Conservation (phyloP, 1,140 invertebrate genomes). For the Phortica variegata region DNA sequence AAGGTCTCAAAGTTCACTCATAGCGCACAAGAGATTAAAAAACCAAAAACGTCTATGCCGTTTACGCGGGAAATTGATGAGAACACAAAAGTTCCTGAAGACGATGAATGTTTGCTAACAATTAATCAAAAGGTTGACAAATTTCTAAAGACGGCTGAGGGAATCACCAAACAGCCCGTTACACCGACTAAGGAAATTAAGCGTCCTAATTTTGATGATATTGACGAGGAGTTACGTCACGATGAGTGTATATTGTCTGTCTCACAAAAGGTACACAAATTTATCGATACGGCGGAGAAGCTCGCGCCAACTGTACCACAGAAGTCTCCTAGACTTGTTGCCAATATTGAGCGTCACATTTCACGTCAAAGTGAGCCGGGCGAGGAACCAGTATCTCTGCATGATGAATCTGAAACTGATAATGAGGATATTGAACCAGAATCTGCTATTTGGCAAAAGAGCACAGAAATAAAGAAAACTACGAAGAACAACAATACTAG, state of each 20-base stretch:
- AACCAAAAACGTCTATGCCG: constrained; percentile 40
- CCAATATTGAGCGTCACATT: constrained; percentile 57
- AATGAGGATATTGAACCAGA: constrained; percentile 8
- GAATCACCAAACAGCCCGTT: constrained; percentile 56
- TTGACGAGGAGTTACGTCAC: constrained; percentile 60
- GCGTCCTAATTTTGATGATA: constrained; percentile 59
- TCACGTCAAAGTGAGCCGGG: constrained; percentile 49
- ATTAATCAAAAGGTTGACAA: constrained; percentile 68
- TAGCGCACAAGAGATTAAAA: constrained; percentile 53
- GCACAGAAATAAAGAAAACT: neutral
- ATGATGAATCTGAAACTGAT: constrained; percentile 7
- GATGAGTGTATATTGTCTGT: constrained; percentile 63
- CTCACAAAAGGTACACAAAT: constrained; percentile 65
- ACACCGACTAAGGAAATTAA: constrained; percentile 58
- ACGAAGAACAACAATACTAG: constrained; percentile 3
- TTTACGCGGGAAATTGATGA: constrained; percentile 41
- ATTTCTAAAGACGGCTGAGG: constrained; percentile 66
- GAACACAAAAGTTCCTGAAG: constrained; percentile 58
- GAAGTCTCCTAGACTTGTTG: constrained; percentile 53
- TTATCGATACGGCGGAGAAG: constrained; percentile 63
- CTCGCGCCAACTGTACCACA: constrained; percentile 48
- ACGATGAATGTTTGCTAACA: constrained; percentile 66
- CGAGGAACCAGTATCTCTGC: constrained; percentile 23
- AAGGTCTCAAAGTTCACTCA: constrained; percentile 64
- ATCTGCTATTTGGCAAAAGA: constrained; percentile 12